phyloP scores from a whole-genome alignment of 2,797 vertebrate genomes.

The Notoglanidium macrostoma region DNA sequence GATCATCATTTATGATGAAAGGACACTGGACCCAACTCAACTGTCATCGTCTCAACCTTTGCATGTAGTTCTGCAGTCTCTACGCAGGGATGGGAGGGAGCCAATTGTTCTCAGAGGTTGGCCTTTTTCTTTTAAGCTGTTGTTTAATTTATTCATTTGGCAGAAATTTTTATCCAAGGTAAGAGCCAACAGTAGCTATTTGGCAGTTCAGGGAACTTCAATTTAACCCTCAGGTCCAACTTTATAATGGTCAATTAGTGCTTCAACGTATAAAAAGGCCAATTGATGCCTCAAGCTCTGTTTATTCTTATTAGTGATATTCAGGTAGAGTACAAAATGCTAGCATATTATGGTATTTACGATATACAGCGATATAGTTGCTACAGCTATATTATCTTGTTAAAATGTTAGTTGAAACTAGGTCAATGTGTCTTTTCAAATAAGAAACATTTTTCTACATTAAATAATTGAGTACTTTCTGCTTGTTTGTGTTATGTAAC shows the following conservation, averaged over 20 bases:
- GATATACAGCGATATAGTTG: background rate
- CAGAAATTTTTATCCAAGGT: background rate
- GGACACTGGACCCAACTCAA: conserved; percentile 87
- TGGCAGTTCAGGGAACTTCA: background rate
- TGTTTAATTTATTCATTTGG: background rate
- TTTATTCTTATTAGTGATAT: background rate
- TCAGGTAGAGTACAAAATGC: background rate
- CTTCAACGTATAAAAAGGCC: background rate
- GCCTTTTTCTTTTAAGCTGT: background rate
- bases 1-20: conserved; percentile 97
- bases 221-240: background rate
- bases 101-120: conserved; percentile 96
- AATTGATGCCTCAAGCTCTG: background rate
- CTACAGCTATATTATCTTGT: background rate
- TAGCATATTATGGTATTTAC: background rate
- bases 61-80: conserved; percentile 92
- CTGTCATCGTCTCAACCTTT: conserved; percentile 90
- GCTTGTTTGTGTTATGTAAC: background rate
- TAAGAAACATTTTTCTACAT: background rate
- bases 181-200: background rate
- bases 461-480: background rate
- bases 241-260: background rate
- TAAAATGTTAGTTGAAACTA: background rate
- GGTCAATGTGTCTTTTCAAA: background rate
- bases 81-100: conserved; percentile 96